Evolutionary conservation across 2,888 invertebrate genomes (phyloP).

Genomic region (Spodoptera littoralis): DNA sequence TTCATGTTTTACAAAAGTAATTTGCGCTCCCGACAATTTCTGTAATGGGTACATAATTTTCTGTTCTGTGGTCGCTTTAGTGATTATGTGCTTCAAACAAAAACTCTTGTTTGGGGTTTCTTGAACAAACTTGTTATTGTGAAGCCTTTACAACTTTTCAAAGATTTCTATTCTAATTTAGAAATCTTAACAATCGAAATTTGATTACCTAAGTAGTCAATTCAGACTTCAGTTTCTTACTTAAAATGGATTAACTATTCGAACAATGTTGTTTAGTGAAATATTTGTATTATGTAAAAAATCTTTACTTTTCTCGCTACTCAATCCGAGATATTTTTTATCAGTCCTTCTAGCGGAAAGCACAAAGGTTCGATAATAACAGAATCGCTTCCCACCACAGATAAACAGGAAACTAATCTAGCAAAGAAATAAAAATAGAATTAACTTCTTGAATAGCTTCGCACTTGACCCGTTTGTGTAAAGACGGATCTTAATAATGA

Average conservation of each 20-base stretch:
- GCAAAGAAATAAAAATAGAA: constrained; percentile 29
- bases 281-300: no score
- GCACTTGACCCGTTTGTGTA: constrained; percentile 40
- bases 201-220: no score
- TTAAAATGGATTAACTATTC: no score
- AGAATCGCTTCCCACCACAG: neutral
- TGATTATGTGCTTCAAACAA: constrained; percentile 52
- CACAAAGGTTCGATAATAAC: neutral
- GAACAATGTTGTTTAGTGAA: no score
- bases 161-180: no score
- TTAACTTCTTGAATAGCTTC: constrained; percentile 22
- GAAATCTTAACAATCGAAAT: no score
- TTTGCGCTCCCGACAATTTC: constrained; percentile 47
- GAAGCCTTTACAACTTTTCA: no score
- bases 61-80: constrained; percentile 44
- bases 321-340: no score
- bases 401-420: constrained; percentile 23
- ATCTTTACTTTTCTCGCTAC: no score
- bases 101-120: constrained; percentile 39
- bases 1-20: constrained; percentile 52
- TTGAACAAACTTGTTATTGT: constrained; percentile 2
- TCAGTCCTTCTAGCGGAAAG: neutral
- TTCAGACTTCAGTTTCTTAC: no score
- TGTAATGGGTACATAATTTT: constrained; percentile 63
- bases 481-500: constrained; percentile 31